Base-by-base conservation (phyloP, 1,140 invertebrate genomes). In the Pseudomyrmex dendroicus region DNA sequence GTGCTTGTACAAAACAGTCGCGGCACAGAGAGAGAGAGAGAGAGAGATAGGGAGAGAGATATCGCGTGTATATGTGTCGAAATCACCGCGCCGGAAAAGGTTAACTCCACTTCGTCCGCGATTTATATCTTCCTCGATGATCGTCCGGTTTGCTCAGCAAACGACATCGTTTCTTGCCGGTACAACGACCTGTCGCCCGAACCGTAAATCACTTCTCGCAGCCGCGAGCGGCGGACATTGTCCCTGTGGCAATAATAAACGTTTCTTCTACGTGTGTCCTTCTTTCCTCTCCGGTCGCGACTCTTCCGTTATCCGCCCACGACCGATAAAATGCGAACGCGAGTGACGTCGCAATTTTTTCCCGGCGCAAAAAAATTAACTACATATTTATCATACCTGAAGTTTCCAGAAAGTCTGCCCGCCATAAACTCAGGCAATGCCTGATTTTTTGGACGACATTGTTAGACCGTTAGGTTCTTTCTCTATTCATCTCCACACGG, bases 51-150 rank as follows among this genome's bases (percentile, higher is more conserved):
- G 15, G 2, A 4, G 62, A 56, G 3, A 54, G 35, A 35, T 20
- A 5, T 35, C 35, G 35, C 35, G 35, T 12, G 48, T n/a, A 13
- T 52, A 56, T 22, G 4, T 7, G 22, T 78, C 63, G 76, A 57
- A 78, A 78, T 46, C 54, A 12, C 25, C 20, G 17, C 17, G 62
- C 64, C 20, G 54, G 64, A 78, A 59, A 78, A 68, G 52, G 20
- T 78, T 70, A 78, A 78, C 52, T 67, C 74, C 48, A 64, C 61
- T 76, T 76, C 68, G 59, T 50, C 20, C 35, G 54, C 63, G 73
- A 78, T 78, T 78, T 78, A 78, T 78, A 78, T 68, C 64, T 78
- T 70, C 52, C 76, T 59, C 76, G 76, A 77, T 77, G 62, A 77
- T 77, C 50, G 74, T 67, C 48, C 62, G 17, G 50, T 54, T 67